Percentiles rank a stretch among this genome's conserved stretches.
These are phyloP conservation scores for Pelobates fuscus DNA, from an alignment of 2,113 vertebrate species.

Conservation along the genomic window DNA sequence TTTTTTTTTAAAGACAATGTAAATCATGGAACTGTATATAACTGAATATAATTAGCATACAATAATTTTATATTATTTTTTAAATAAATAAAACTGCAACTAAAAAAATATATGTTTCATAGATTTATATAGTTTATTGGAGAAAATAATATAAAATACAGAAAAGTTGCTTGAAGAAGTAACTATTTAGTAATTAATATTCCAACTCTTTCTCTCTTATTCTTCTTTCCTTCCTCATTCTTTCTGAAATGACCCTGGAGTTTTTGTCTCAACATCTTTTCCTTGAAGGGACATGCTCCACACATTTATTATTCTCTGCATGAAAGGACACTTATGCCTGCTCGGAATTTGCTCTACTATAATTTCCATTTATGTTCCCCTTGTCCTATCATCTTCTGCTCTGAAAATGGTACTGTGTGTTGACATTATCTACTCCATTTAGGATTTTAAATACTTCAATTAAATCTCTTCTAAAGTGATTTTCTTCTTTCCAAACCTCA, in stretches of 20 bases:
- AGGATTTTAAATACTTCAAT: conserved; percentile 65
- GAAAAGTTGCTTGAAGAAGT: no score
- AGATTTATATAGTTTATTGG: no score
- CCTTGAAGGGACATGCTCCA: conserved; percentile 50
- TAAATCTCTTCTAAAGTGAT: conserved; percentile 60
- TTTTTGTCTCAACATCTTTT: conserved; percentile 50
- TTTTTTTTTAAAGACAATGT: no score
- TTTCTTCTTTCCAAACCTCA: conserved; percentile 57
- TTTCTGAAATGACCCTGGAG: conserved; percentile 38
- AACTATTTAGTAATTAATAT: conserved; percentile 37
- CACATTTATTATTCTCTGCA: conserved; percentile 60
- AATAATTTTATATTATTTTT: no score
- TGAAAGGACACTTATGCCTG: conserved; percentile 53
- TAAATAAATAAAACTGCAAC: no score
- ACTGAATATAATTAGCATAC: no score
- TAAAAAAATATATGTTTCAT: no score
- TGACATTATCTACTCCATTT: conserved; percentile 63
- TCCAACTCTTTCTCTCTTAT: conserved; percentile 11
- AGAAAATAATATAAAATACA: background rate
- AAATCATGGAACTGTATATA: no score
- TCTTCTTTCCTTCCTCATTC: conserved; percentile 20
- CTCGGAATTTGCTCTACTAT: conserved; percentile 64
- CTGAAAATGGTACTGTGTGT: conserved; percentile 60
- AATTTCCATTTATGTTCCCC: conserved; percentile 61
- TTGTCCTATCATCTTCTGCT: conserved; percentile 58